These are phyloP conservation scores for Carettochelys insculpta DNA, from an alignment of 2,113 vertebrate genomes.

Conservation along the genomic window DNA sequence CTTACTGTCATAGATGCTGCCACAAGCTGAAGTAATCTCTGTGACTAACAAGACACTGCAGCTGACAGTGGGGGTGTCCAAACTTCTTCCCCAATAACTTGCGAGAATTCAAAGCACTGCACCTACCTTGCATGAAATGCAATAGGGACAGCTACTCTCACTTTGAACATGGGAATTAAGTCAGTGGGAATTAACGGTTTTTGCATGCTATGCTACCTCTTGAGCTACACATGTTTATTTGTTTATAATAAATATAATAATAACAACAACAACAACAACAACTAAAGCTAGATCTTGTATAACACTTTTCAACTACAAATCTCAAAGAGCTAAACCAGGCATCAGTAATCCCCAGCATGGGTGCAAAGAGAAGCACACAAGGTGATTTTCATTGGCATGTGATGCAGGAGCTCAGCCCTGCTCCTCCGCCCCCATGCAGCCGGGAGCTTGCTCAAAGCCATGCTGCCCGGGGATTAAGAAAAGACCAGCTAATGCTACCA, in stretches of 20 bases:
- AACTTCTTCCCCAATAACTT: not conserved
- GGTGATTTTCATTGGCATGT: too few relatives aligned
- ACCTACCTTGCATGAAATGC: rapidly evolving
- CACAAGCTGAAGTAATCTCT: not conserved
- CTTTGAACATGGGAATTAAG: too few relatives aligned
- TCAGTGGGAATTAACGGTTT: not conserved
- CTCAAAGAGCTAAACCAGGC: not conserved
- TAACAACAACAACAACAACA: not conserved
- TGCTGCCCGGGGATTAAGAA: too few relatives aligned
- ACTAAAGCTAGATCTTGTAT: not conserved
- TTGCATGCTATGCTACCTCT: not conserved
- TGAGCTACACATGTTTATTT: too few relatives aligned
- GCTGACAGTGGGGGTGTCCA: rapidly evolving
- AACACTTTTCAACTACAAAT: not conserved
- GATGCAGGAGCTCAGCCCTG: too few relatives aligned
- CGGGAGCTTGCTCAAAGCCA: too few relatives aligned
- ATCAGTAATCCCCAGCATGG: too few relatives aligned
- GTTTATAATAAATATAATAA: too few relatives aligned
- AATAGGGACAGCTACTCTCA: too few relatives aligned
- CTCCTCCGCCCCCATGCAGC: too few relatives aligned
- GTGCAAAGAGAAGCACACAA: too few relatives aligned
- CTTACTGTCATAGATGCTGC: not conserved
- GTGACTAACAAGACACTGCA: not conserved
- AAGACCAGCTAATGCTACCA: too few relatives aligned
- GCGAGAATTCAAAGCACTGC: not conserved